These are phyloP conservation scores for Erpetoichthys calabaricus DNA, from an alignment of 2,797 vertebrate species.

Conservation along the genomic window DNA sequence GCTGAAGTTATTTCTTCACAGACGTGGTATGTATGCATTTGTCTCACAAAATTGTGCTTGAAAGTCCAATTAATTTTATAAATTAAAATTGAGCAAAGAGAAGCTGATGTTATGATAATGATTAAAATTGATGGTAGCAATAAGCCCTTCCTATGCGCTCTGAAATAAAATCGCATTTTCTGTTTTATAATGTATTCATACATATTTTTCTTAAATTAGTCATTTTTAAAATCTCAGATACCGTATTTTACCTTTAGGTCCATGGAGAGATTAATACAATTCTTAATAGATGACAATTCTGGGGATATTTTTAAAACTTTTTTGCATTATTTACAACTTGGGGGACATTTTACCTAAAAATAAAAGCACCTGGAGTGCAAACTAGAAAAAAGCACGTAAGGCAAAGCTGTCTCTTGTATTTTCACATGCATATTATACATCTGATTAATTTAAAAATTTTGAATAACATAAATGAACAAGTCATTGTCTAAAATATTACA, in stretches of 20 bases:
- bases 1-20: no score
- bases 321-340: slow-evolving; percentile 33
- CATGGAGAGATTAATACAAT: slow-evolving; percentile 35
- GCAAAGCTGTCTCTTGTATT: slow-evolving; percentile 37
- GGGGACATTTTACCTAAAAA: slow-evolving; percentile 27
- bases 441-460: slow-evolving; percentile 33
- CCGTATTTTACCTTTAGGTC: slow-evolving; percentile 22
- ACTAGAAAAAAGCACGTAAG: slow-evolving; percentile 32
- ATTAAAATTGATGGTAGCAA: slow-evolving; percentile 12
- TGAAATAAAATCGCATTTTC: neutral
- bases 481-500: no score
- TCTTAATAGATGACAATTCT: slow-evolving; percentile 20
- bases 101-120: slow-evolving; percentile 56
- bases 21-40: no score
- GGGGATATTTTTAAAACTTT: slow-evolving; percentile 30
- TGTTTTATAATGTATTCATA: neutral
- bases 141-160: neutral
- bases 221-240: slow-evolving; percentile 17
- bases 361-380: slow-evolving; percentile 59
- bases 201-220: slow-evolving; percentile 2
- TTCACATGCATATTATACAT: slow-evolving; percentile 43
- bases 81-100: slow-evolving; percentile 46
- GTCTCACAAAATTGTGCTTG: no score
- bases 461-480: no score
- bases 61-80: no score